A percentile compares a stretch with the other conserved stretches of the same genome.
Evolutionary conservation across 2,888 invertebrate species (phyloP).

Genomic region (Malthinus seriepunctatus): DNA sequence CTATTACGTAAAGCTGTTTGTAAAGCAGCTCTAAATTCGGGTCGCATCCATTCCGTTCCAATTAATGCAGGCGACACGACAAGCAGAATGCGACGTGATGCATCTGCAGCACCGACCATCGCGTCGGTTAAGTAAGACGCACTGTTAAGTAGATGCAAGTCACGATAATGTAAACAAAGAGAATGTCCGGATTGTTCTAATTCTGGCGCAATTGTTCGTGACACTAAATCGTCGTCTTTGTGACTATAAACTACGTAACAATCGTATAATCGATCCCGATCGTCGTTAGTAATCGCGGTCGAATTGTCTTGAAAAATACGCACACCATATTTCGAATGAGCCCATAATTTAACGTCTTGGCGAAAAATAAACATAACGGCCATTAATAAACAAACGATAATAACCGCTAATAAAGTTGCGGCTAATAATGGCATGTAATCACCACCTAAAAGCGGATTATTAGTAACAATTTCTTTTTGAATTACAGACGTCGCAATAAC

Average conservation of each 20-base stretch:
- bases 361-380: constrained; percentile 75
- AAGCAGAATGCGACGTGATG: constrained; percentile 74
- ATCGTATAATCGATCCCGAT: constrained; percentile 67
- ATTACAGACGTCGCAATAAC: constrained; percentile 65
- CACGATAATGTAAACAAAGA: constrained; percentile 72
- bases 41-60: constrained; percentile 80
- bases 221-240: constrained; percentile 75
- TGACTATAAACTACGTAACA: constrained; percentile 87
- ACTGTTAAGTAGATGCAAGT: constrained; percentile 61
- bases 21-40: constrained; percentile 80
- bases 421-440: constrained; percentile 77
- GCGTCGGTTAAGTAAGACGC: constrained; percentile 66
- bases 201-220: constrained; percentile 69
- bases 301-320: constrained; percentile 69
- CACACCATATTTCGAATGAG: constrained; percentile 77
- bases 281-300: constrained; percentile 56
- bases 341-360: constrained; percentile 78
- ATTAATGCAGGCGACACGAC: constrained; percentile 81
- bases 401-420: constrained; percentile 69
- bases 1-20: constrained; percentile 74
- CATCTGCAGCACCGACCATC: constrained; percentile 65
- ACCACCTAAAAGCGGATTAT: constrained; percentile 67
- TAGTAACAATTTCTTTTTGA: constrained; percentile 60
- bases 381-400: constrained; percentile 69
- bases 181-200: constrained; percentile 72